Conservation (phyloP, 2,888 invertebrate species). For the Antheraea yamamai region DNA sequence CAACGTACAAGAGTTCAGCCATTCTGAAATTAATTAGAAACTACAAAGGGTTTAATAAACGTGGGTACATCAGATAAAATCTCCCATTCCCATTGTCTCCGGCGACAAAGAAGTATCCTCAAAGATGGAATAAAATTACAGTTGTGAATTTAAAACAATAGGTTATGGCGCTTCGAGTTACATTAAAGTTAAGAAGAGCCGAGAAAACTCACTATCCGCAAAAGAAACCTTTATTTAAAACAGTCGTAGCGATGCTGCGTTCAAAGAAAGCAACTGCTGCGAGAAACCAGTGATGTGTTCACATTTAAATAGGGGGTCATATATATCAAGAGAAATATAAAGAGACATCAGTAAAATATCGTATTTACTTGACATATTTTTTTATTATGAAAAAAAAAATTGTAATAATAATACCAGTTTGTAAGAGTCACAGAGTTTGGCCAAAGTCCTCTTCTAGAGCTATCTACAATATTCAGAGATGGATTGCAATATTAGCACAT, state of each 20-base stretch:
- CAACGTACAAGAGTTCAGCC: not conserved
- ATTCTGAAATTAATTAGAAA: not conserved
- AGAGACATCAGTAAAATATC: too few species aligned
- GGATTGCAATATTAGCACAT: too few species aligned
- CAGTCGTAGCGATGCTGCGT: slow-evolving; percentile 16
- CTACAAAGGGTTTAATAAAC: slow-evolving; percentile 1
- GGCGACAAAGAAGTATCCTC: slow-evolving; percentile 8
- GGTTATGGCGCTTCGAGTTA: slow-evolving; percentile 10
- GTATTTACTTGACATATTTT: too few species aligned
- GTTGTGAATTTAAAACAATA: slow-evolving; percentile 15
- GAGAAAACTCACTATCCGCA: slow-evolving; percentile 19
- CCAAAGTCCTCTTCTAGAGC: too few species aligned
- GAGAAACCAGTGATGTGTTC: not conserved
- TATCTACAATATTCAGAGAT: too few species aligned
- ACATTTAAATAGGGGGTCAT: not conserved
- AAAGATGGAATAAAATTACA: slow-evolving; percentile 14
- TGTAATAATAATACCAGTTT: too few species aligned
- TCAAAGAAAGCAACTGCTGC: not conserved
- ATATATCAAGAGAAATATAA: not conserved
- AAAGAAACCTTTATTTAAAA: slow-evolving; percentile 19
- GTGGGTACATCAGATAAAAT: not conserved
- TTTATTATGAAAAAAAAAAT: too few species aligned
- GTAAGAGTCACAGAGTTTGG: too few species aligned
- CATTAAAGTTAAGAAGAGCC: slow-evolving; percentile 23
- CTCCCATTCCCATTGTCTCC: not conserved